Evolutionary conservation across 1,140 invertebrate genomes (phyloP).

Genomic region (Asbolus verrucosus): DNA sequence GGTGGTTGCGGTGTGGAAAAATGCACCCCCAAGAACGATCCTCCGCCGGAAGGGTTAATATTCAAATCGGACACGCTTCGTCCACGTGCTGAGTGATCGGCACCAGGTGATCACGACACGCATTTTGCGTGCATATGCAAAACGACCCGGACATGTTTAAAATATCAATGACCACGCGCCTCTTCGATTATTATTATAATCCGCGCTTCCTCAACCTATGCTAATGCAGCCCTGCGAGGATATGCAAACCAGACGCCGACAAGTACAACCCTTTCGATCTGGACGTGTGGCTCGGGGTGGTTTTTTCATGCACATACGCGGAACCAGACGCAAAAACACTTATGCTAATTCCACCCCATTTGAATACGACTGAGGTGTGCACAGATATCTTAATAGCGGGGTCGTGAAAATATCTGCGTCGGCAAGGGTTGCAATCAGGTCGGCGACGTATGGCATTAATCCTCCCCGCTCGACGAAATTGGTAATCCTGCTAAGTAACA

Average conservation of each 20-base stretch:
- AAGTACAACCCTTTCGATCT: too few species aligned
- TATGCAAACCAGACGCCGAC: slow-evolving; percentile 39
- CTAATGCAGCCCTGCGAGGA: slow-evolving; percentile 25
- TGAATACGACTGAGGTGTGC: not conserved
- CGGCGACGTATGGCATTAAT: too few species aligned
- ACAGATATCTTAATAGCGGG: slow-evolving; percentile 5
- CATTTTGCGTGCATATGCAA: slow-evolving; percentile 38
- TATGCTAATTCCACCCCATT: slow-evolving; percentile 10
- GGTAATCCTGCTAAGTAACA: slow-evolving; percentile 23
- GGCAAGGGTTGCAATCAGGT: too few species aligned
- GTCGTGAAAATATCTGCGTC: not conserved
- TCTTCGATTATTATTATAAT: slow-evolving; percentile 40
- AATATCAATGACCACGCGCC: slow-evolving; percentile 47
- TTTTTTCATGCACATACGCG: slow-evolving; percentile 8
- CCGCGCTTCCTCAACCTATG: slow-evolving; percentile 27
- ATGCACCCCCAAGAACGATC: slow-evolving; percentile 39
- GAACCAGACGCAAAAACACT: slow-evolving; percentile 22
- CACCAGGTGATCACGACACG: slow-evolving; percentile 21
- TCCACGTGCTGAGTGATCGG: slow-evolving; percentile 26
- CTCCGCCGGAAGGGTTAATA: not conserved
- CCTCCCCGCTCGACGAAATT: too few species aligned
- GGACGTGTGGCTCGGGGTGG: slow-evolving; percentile 8
- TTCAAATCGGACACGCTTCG: slow-evolving; percentile 6
- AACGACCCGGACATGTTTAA: slow-evolving; percentile 32
- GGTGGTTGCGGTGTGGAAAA: slow-evolving; percentile 43